A percentile compares a stretch with the other conserved stretches of the same genome.
These are phyloP conservation scores for Trematocara marginatum DNA, from an alignment of 2,113 vertebrate species.

Conservation along the genomic window DNA sequence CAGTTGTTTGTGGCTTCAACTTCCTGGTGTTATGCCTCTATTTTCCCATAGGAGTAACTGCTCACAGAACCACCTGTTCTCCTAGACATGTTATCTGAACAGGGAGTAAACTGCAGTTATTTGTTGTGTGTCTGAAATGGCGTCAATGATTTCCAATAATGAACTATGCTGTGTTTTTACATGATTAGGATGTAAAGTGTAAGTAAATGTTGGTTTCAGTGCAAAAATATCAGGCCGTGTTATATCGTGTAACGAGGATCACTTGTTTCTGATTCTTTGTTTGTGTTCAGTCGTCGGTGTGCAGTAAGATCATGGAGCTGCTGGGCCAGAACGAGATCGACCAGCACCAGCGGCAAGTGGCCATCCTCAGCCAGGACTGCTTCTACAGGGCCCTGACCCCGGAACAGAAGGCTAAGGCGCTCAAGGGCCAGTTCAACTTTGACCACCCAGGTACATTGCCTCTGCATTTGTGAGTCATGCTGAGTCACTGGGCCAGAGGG, in stretches of 20 bases:
- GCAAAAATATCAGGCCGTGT: background rate
- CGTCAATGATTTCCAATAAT: background rate
- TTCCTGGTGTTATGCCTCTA: background rate
- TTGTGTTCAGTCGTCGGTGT: constrained; percentile 84
- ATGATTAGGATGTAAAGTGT: background rate
- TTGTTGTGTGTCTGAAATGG: background rate
- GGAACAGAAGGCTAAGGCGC: constrained; percentile 91
- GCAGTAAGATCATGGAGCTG: constrained; percentile 93
- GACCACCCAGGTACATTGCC: constrained; percentile 87
- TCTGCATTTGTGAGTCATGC: background rate
- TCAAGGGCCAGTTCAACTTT: constrained; percentile 96
- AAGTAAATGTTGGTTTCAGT: background rate
- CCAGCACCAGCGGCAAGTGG: constrained; percentile 90
- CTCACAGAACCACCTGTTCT: constrained; percentile 38
- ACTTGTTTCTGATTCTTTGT: background rate
- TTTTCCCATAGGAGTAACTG: constrained; percentile 25
- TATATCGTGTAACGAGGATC: background rate
- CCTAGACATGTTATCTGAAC: background rate
- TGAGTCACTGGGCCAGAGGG: background rate
- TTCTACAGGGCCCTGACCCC: constrained; percentile 92
- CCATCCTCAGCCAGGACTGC: constrained; percentile 94
- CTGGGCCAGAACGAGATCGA: constrained; percentile 96
- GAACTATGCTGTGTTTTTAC: background rate
- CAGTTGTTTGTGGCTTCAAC: constrained; percentile 31
- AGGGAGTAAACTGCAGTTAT: background rate